Conservation (phyloP, 2,888 invertebrate genomes). For the Lucinisca nassula region DNA sequence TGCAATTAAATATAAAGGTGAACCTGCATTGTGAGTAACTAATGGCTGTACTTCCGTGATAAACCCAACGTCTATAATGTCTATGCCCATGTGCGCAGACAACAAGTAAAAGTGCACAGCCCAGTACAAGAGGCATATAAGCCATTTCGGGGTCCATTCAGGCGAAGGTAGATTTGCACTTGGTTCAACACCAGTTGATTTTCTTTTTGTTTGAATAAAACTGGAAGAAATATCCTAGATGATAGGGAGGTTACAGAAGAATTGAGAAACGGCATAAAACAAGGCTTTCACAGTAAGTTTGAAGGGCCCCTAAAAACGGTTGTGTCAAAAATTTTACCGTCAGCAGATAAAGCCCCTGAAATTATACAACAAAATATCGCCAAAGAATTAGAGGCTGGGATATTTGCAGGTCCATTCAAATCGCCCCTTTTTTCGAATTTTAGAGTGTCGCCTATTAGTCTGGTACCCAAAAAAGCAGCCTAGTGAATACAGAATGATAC, state of each 20-base stretch:
- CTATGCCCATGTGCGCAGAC: too few species aligned
- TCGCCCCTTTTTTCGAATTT: conserved; percentile 20
- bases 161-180: not conserved
- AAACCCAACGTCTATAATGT: too few species aligned
- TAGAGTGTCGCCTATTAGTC: conserved; percentile 50
- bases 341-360: not conserved
- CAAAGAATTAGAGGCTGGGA: conserved; percentile 42
- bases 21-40: too few species aligned
- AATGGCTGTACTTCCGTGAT: too few species aligned
- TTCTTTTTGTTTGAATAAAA: not conserved
- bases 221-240: not conserved
- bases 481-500: conserved; percentile 52
- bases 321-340: not conserved
- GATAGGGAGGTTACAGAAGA: not conserved
- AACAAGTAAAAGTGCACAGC: not conserved
- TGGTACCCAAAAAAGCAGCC: conserved; percentile 48
- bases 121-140: not conserved
- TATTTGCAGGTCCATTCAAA: conserved; percentile 43
- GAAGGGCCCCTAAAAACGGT: not conserved
- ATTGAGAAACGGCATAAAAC: not conserved
- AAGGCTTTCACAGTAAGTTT: not conserved
- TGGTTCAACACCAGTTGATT: not conserved
- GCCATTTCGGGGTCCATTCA: not conserved
- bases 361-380: conserved; percentile 23
- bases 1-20: too few species aligned